A percentile compares a stretch with the other conserved stretches of the same genome.
Evolutionary conservation across 2,797 vertebrate species (phyloP).

Genomic region (Microhierax caerulescens): DNA sequence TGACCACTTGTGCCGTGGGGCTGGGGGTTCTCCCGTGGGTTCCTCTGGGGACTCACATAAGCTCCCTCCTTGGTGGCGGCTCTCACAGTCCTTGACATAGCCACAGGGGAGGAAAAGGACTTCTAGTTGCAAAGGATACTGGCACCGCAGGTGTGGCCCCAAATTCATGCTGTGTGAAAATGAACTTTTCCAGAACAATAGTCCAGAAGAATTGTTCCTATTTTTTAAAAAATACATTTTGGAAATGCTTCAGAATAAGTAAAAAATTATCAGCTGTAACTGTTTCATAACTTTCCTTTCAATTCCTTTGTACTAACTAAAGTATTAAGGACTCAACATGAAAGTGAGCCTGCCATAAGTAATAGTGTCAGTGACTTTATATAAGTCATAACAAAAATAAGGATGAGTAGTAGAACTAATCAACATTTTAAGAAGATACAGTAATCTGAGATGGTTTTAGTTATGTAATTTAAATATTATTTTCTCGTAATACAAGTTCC

Average conservation of each 20-base stretch:
- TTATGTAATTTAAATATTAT: constrained; percentile 9
- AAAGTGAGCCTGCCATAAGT: not conserved
- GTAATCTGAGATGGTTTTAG: not conserved
- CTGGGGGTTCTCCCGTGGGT: fast-evolving
- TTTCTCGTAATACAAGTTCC: constrained; percentile 34
- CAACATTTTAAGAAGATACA: not conserved
- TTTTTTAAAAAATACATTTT: not conserved
- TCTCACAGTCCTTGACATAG: no score
- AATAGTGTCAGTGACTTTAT: not conserved
- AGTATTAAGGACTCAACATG: not conserved
- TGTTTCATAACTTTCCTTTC: not conserved
- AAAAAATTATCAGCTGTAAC: not conserved
- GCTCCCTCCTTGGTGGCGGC: not conserved
- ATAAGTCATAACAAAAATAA: constrained; percentile 1
- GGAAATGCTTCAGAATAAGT: not conserved
- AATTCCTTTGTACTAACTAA: not conserved
- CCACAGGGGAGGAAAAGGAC: not conserved
- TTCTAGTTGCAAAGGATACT: not conserved
- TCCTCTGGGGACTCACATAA: not conserved
- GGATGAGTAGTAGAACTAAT: not conserved
- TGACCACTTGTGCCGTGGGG: not conserved
- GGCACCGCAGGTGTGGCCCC: no score
- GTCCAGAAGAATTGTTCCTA: not conserved
- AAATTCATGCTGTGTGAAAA: not conserved
- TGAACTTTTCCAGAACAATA: not conserved